Evolutionary conservation across 2,888 invertebrate genomes (phyloP), one percentile per base, ranked within the genome.

Genomic region (Caenorhabditis auriculariae): DNA sequence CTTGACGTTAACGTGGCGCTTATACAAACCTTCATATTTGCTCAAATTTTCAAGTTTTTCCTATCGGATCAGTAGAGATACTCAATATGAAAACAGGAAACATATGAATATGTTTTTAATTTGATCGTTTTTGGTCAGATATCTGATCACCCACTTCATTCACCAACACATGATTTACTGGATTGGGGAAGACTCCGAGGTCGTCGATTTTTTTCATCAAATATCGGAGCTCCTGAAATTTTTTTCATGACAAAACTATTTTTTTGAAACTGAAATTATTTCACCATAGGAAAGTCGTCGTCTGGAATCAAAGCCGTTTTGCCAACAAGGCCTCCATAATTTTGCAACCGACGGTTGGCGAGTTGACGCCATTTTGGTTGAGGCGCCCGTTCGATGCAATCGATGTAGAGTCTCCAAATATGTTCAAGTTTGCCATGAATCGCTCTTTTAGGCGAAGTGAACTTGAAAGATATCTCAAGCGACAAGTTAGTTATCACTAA

Each of bases 301-400:
- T 61, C 94, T 0, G 90, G 88, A 65, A 96, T 88, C 91, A 96
- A 92, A 56, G 93, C 93, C 78, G 91, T 93, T 17, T 87, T 87
- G 82, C 93, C 93, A 0, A 95, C 94, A 54, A 93, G 85, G 0
- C 96, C 96, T 24, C 96, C 96, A 88, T 95, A 98, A 83, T 96
- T 95, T 82, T 96, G 93, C n/a, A 98, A 85, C 64, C 94, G 87
- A 66, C 96, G 87, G 81, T 93, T 89, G 21, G 63, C 89, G 9
- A 69, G 55, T 6, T 43, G 53, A 1, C 93, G 93, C 98, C 98
- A 98, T 84, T 93, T 93, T 7, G 95, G 94, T 88, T 90, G 81
- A 1, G 96, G 95, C 9, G 88, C 88, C 21, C 66, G 60, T 29
- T 59, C 48, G 35, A 68, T 47, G 51, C 62, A 66, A 12, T 46